phyloP scores from a whole-genome alignment of 1,140 invertebrate genomes.

The Rhynchophorus ferrugineus region DNA sequence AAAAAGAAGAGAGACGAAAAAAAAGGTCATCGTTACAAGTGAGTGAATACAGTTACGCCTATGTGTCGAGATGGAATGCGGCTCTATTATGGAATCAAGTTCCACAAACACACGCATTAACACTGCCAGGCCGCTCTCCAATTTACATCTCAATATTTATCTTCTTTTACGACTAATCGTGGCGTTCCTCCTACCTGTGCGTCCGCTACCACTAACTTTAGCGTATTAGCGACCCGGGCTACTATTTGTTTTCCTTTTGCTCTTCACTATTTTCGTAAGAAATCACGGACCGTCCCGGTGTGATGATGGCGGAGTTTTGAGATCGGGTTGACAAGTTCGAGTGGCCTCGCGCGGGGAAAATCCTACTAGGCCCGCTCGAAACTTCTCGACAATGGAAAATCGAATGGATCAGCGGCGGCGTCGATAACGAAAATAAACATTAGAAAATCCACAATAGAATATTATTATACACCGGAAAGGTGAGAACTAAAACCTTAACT shows the following conservation, averaged over 20 bases:
- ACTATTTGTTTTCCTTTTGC: neutral
- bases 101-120: slow-evolving; percentile 38
- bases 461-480: too few species aligned
- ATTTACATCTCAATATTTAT: slow-evolving; percentile 39
- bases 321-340: neutral
- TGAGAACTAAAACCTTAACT: too few species aligned
- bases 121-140: slow-evolving; percentile 31
- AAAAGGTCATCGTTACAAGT: too few species aligned
- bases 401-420: too few species aligned
- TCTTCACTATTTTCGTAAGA: neutral
- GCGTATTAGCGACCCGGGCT: neutral
- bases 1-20: too few species aligned
- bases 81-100: slow-evolving; percentile 38
- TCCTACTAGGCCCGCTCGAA: too few species aligned
- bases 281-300: too few species aligned
- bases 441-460: too few species aligned
- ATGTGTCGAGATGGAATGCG: slow-evolving; percentile 28
- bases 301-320: too few species aligned
- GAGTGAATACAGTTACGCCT: too few species aligned
- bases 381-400: too few species aligned
- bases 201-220: slow-evolving; percentile 1
- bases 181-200: slow-evolving; percentile 16
- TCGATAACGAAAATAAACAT: too few species aligned
- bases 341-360: neutral
- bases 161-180: slow-evolving; percentile 30